phyloP scores from a whole-genome alignment of 2,888 invertebrate genomes.

The Caenorhabditis sinica region DNA sequence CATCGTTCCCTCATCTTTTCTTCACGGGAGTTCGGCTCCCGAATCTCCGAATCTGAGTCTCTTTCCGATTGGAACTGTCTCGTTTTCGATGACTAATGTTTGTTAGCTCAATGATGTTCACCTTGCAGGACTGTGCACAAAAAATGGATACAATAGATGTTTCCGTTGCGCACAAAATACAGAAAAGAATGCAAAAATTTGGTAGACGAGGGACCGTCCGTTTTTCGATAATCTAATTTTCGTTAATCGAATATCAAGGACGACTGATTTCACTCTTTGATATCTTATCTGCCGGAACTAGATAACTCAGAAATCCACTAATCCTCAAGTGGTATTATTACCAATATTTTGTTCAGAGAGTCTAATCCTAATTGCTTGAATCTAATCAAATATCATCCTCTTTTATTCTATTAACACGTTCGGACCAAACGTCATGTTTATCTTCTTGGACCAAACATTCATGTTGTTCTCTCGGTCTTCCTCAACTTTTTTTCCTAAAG shows the following conservation, averaged over 20 bases:
- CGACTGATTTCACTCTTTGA: constrained; percentile 30
- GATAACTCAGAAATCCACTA: constrained; percentile 19
- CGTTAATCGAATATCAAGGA: background rate
- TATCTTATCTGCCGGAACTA: constrained; percentile 16
- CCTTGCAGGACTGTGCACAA: constrained; percentile 37
- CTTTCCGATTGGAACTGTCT: constrained; percentile 34
- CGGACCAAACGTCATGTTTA: constrained; percentile 18
- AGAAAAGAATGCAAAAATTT: background rate
- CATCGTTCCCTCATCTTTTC: constrained; percentile 45
- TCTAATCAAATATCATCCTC: constrained; percentile 17
- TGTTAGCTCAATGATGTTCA: constrained; percentile 59
- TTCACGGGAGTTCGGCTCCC: constrained; percentile 19
- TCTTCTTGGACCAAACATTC: constrained; percentile 14
- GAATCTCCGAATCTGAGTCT: constrained; percentile 33
- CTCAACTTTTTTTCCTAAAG: background rate
- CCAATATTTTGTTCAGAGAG: constrained; percentile 12
- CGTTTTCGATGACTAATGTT: constrained; percentile 50
- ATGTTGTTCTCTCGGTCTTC: background rate
- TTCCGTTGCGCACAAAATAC: background rate
- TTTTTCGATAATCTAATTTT: constrained; percentile 13
- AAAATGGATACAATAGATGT: constrained; percentile 13
- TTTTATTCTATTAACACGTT: constrained; percentile 27
- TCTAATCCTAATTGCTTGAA: constrained; percentile 40
- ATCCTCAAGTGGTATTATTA: constrained; percentile 6
- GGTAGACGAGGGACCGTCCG: constrained; percentile 28